A percentile compares a stretch with the other conserved stretches of the same genome.
These are phyloP conservation scores for Physella acuta DNA, from an alignment of 1,140 invertebrate genomes.

Conservation along the genomic window DNA sequence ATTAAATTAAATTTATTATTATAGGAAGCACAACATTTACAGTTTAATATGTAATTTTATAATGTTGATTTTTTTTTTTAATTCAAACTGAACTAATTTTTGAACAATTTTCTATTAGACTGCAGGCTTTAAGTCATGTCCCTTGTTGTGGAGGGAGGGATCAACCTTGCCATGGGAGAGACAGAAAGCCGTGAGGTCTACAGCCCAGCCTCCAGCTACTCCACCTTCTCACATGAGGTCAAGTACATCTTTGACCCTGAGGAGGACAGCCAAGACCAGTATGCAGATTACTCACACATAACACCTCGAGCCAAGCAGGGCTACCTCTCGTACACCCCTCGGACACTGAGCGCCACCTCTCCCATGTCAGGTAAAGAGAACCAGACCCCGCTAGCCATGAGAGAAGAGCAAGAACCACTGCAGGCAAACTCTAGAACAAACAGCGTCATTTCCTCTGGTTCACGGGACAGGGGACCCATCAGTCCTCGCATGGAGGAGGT, in stretches of 20 bases:
- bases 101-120: background rate
- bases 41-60: too few species aligned
- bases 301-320: background rate
- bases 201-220: slow-evolving; percentile 19
- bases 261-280: slow-evolving; percentile 11
- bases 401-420: background rate
- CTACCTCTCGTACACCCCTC: slow-evolving; percentile 13
- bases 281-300: slow-evolving; percentile 21
- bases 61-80: too few species aligned
- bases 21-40: too few species aligned
- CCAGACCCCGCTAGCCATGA: background rate
- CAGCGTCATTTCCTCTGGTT: background rate
- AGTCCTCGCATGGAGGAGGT: slow-evolving; percentile 9
- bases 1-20: too few species aligned
- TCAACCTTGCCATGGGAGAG: background rate
- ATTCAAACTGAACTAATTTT: background rate
- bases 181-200: background rate
- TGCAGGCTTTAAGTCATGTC: slow-evolving; percentile 14
- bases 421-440: background rate
- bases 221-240: slow-evolving; percentile 20
- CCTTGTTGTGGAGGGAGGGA: background rate
- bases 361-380: slow-evolving; percentile 13
- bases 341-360: background rate
- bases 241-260: slow-evolving; percentile 19
- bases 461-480: slow-evolving; percentile 7